Conservation (phyloP, 1,140 invertebrate species). For the Pissodes strobi region DNA sequence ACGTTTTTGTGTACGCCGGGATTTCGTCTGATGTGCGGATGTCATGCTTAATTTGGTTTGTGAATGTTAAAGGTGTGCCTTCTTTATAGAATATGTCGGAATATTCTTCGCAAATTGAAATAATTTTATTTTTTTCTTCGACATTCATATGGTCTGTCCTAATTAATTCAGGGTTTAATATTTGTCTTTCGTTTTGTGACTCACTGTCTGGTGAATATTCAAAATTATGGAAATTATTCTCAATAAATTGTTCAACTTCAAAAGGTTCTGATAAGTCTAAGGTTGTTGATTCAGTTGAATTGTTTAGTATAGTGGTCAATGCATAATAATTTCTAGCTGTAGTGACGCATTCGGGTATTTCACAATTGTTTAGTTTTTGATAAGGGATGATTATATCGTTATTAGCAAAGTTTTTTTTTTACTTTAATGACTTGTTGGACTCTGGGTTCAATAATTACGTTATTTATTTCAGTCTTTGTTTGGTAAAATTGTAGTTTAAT, state of each 20-base stretch:
- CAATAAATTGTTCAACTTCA: not conserved
- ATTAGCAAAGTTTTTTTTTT: constrained; percentile 12
- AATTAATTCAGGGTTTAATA: no score
- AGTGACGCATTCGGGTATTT: constrained; percentile 24
- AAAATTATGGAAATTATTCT: no score
- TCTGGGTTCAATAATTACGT: not conserved
- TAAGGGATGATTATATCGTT: constrained; percentile 23
- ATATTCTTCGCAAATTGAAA: no score
- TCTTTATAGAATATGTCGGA: no score
- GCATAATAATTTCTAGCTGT: constrained; percentile 10
- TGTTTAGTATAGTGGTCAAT: constrained; percentile 28
- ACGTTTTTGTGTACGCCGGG: no score
- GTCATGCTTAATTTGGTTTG: no score
- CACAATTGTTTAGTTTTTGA: constrained; percentile 23
- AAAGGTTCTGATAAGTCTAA: constrained; percentile 15
- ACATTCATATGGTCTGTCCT: no score
- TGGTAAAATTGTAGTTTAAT: constrained; percentile 9
- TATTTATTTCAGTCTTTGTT: not conserved
- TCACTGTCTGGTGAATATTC: no score
- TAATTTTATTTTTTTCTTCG: no score
- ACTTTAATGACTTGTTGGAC: constrained; percentile 3
- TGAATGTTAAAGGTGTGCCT: no score
- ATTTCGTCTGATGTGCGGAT: no score
- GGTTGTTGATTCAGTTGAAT: constrained; percentile 6
- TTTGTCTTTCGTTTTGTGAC: no score